phyloP scores from a whole-genome alignment of 1,140 invertebrate species.

The Heliothis subflexa region DNA sequence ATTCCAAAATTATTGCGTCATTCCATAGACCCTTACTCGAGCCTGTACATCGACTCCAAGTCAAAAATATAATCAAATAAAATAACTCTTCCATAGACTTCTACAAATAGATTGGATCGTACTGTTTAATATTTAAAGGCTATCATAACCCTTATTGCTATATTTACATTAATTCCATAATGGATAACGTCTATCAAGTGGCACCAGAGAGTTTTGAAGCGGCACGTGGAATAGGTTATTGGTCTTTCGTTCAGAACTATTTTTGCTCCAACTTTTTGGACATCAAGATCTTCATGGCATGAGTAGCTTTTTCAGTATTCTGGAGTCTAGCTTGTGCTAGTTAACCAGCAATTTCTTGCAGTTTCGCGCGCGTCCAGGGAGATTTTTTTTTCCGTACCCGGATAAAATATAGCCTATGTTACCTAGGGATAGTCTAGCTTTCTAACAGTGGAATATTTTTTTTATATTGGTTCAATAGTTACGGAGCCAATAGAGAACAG shows the following conservation, averaged over 20 bases:
- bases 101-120: constrained; percentile 3
- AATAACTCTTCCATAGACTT: neutral
- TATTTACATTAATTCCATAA: constrained; percentile 27
- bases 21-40: too few relatives aligned
- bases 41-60: neutral
- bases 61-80: constrained; percentile 3
- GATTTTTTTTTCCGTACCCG: too few relatives aligned
- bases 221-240: constrained; percentile 9
- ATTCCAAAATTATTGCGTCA: too few relatives aligned
- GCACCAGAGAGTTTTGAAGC: constrained; percentile 7
- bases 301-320: too few relatives aligned
- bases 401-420: too few relatives aligned
- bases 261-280: neutral
- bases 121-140: constrained; percentile 5
- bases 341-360: too few relatives aligned
- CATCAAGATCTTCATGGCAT: neutral
- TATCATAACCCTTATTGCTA: constrained; percentile 26
- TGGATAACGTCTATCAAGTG: constrained; percentile 23
- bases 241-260: neutral
- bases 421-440: too few relatives aligned
- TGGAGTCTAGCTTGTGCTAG: too few relatives aligned
- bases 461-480: too few relatives aligned
- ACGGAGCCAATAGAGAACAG: too few relatives aligned
- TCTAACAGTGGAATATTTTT: too few relatives aligned
- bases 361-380: too few relatives aligned